These are phyloP conservation scores for Eucera pruinosa DNA, from an alignment of 2,888 invertebrate species.

Conservation along the genomic window DNA sequence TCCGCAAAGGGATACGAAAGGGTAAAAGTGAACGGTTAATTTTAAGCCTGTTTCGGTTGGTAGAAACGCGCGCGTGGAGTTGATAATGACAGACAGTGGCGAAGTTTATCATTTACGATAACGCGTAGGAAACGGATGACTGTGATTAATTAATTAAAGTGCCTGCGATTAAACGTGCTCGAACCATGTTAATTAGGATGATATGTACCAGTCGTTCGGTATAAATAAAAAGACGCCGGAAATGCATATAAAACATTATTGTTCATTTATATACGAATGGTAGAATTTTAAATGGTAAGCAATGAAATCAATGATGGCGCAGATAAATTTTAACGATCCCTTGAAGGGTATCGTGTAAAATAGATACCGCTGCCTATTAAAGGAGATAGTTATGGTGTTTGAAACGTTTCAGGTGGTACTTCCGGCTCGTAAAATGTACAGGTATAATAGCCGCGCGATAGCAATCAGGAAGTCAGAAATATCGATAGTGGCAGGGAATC, in stretches of 20 bases:
- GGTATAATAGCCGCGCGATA: not conserved
- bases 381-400: constrained; percentile 16
- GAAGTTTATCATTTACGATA: constrained; percentile 11
- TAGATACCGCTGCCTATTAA: not conserved
- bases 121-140: not conserved
- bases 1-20: too few species aligned
- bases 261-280: not conserved
- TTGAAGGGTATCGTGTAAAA: constrained; percentile 8
- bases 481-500: constrained; percentile 47
- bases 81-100: not conserved
- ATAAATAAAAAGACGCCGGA: not conserved
- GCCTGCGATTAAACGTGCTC: not conserved
- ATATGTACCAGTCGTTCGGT: not conserved
- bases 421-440: constrained; percentile 47
- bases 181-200: not conserved
- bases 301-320: not conserved
- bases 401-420: constrained; percentile 19
- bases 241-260: too few species aligned
- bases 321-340: not conserved
- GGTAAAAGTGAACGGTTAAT: not conserved
- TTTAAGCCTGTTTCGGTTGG: not conserved
- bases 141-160: constrained; percentile 26
- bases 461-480: constrained; percentile 27
- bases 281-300: not conserved
- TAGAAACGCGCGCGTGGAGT: not conserved